Percentiles rank a stretch among this genome's conserved stretches.
phyloP scores from a whole-genome alignment of 2,888 invertebrate genomes.

The Sicus ferrugineus region DNA sequence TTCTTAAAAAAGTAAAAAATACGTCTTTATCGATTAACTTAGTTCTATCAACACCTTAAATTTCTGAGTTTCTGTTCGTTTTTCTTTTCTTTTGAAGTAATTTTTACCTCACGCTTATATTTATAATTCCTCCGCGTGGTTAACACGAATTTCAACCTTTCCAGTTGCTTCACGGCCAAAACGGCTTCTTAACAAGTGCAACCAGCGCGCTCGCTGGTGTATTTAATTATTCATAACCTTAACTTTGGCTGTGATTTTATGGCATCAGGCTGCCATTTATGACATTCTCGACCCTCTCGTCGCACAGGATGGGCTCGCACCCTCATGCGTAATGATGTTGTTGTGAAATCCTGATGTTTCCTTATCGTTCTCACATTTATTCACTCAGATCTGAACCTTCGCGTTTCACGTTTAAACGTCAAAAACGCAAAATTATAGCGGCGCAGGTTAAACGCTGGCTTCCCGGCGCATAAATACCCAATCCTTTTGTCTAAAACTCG shows the following conservation, averaged over 20 bases:
- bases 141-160: no score
- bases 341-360: constrained; percentile 63
- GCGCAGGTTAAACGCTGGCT: constrained; percentile 61
- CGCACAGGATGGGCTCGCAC: background rate
- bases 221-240: constrained; percentile 64
- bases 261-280: constrained; percentile 46
- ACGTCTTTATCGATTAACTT: background rate
- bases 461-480: constrained; percentile 56
- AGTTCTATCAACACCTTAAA: background rate
- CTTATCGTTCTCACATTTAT: constrained; percentile 48
- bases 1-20: no score
- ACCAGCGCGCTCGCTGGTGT: background rate
- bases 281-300: background rate
- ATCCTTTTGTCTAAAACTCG: constrained; percentile 49
- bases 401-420: constrained; percentile 54
- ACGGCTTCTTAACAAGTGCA: background rate
- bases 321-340: constrained; percentile 55
- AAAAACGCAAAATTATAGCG: constrained; percentile 56
- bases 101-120: background rate
- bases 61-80: background rate
- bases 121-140: no score
- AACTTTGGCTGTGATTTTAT: constrained; percentile 49
- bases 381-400: constrained; percentile 24
- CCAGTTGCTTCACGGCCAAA: background rate
- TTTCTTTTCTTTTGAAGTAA: background rate